Conservation (phyloP, 2,113 vertebrate genomes). For the Ivindomyrus marchei region DNA sequence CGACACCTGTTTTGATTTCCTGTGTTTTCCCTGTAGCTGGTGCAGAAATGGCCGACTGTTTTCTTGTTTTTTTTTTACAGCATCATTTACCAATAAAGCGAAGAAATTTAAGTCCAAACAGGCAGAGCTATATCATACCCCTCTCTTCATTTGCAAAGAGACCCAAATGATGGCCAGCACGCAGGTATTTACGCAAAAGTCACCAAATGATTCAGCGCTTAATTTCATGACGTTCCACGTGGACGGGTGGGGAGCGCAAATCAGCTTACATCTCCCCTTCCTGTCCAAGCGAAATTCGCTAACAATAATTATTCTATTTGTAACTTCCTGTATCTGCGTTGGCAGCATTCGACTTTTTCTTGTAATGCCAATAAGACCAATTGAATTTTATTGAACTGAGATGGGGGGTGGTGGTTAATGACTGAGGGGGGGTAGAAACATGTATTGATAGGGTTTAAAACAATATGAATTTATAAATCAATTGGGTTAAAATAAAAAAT, state of each 20-base stretch:
- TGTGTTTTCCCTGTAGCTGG: neutral
- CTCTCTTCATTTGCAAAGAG: neutral
- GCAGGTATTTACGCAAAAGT: neutral
- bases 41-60: neutral
- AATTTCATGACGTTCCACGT: neutral
- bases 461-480: neutral
- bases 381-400: neutral
- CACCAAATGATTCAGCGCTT: neutral
- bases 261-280: neutral
- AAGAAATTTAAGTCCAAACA: neutral
- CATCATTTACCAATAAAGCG: neutral
- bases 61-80: neutral
- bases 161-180: neutral
- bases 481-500: neutral
- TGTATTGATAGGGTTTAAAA: neutral
- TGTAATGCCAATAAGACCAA: constrained; percentile 4
- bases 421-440: too few relatives aligned
- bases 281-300: neutral
- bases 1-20: neutral
- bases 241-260: neutral
- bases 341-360: neutral
- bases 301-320: constrained; percentile 1
- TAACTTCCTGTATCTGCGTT: neutral
- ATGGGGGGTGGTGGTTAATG: neutral
- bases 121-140: neutral